A percentile compares a stretch with the other conserved stretches of the same genome.
phyloP scores from a whole-genome alignment of 1,140 invertebrate genomes.

The Chymomyza costata region DNA sequence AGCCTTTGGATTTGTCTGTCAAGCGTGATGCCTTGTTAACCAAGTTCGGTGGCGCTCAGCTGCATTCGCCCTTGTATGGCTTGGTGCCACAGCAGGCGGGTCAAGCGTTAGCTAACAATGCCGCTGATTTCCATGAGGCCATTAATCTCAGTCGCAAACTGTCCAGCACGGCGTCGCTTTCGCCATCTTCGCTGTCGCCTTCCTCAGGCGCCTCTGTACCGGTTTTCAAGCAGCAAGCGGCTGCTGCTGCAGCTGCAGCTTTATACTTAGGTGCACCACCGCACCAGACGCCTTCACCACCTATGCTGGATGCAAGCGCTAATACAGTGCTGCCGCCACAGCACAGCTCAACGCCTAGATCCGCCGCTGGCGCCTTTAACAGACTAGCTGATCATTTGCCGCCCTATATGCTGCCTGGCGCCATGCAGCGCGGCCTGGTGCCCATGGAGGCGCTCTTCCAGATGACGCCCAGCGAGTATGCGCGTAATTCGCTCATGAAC shows the following conservation, averaged over 20 bases:
- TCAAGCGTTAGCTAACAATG: not conserved
- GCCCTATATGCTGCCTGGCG: not conserved
- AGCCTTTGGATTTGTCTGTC: constrained; percentile 91
- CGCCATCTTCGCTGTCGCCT: constrained; percentile 53
- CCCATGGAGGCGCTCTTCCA: constrained; percentile 81
- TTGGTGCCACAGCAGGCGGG: constrained; percentile 57
- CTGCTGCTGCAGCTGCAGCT: constrained; percentile 43
- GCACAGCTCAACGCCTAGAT: constrained; percentile 21
- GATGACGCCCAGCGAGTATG: constrained; percentile 77
- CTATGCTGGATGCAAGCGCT: constrained; percentile 7
- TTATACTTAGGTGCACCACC: constrained; percentile 53
- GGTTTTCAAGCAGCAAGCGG: constrained; percentile 25
- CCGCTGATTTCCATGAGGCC: constrained; percentile 77
- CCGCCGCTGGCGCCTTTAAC: constrained; percentile 58
- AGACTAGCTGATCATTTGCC: constrained; percentile 32
- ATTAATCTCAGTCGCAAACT: constrained; percentile 84
- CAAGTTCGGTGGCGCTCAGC: constrained; percentile 76
- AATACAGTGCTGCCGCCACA: constrained; percentile 20
- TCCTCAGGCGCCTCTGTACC: constrained; percentile 77
- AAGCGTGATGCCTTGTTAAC: constrained; percentile 79
- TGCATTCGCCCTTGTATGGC: constrained; percentile 79
- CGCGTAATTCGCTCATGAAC: constrained; percentile 78
- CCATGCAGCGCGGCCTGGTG: constrained; percentile 63
- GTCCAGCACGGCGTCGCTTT: constrained; percentile 76
- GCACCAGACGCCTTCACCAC: constrained; percentile 44